Conservation (phyloP, 2,888 invertebrate genomes). For the Hyppa rectilinea region DNA sequence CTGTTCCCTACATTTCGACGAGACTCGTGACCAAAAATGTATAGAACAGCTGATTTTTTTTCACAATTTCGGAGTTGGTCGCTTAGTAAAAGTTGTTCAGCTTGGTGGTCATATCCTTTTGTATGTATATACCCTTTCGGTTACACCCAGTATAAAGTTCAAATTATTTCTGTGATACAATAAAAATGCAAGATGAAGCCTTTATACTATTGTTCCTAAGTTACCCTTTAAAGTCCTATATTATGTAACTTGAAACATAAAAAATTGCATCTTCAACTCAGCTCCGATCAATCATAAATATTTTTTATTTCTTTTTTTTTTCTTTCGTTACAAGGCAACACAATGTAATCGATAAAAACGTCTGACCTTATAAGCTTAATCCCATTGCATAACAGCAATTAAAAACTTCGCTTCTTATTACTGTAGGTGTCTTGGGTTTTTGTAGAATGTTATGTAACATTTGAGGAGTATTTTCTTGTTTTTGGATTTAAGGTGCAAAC, state of each 20-base stretch:
- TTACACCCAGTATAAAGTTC: too few species aligned
- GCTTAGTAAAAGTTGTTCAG: too few species aligned
- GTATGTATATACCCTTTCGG: too few species aligned
- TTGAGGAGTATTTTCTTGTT: background rate
- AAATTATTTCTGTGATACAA: background rate
- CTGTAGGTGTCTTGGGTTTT: slow-evolving; percentile 31
- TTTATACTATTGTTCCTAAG: slow-evolving; percentile 1
- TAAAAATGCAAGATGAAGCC: slow-evolving; percentile 1
- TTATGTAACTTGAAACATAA: slow-evolving; percentile 40
- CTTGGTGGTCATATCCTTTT: too few species aligned
- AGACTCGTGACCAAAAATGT: too few species aligned
- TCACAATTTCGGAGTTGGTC: too few species aligned
- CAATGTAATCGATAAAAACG: slow-evolving; percentile 66
- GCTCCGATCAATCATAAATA: slow-evolving; percentile 69
- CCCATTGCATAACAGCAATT: slow-evolving; percentile 69
- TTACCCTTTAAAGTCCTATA: slow-evolving; percentile 47
- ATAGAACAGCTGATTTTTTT: too few species aligned
- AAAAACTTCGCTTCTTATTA: slow-evolving; percentile 65
- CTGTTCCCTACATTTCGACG: too few species aligned
- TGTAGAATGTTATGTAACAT: slow-evolving; percentile 2
- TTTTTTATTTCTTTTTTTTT: slow-evolving; percentile 62
- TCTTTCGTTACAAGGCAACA: slow-evolving; percentile 44
- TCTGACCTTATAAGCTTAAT: slow-evolving; percentile 75
- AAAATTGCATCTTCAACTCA: slow-evolving; percentile 47
- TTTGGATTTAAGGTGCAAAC: background rate